A percentile compares a stretch with the other conserved stretches of the same genome.
These are phyloP conservation scores for Hylia prasina DNA, from an alignment of 2,113 vertebrate species.

Conservation along the genomic window DNA sequence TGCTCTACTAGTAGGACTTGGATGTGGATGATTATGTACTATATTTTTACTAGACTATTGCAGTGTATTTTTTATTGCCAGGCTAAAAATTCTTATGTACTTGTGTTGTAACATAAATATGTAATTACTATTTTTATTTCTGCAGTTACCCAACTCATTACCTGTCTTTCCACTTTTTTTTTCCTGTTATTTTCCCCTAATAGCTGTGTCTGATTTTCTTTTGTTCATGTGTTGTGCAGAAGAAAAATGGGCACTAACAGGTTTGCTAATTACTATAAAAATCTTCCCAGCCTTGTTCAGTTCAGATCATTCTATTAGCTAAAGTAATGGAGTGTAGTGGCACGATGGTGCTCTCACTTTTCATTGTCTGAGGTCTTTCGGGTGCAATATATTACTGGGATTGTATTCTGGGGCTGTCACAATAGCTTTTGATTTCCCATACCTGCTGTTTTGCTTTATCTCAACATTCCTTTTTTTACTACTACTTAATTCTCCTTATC, in stretches of 20 bases:
- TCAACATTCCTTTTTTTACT: background rate
- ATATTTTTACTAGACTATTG: background rate
- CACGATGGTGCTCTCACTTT: background rate
- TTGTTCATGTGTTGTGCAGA: background rate
- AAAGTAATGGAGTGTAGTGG: slow-evolving; percentile 28
- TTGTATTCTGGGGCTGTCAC: background rate
- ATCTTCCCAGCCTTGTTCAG: slow-evolving; percentile 6
- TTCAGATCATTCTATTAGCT: slow-evolving; percentile 23
- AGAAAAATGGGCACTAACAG: slow-evolving; percentile 26
- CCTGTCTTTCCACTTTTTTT: background rate
- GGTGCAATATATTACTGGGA: slow-evolving; percentile 1
- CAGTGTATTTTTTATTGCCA: background rate
- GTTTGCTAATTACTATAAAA: slow-evolving; percentile 43
- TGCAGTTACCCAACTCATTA: background rate
- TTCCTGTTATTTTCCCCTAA: background rate
- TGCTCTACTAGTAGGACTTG: background rate
- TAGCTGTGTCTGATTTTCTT: background rate
- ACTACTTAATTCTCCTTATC: background rate
- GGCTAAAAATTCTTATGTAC: background rate
- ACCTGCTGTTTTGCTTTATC: slow-evolving; percentile 7
- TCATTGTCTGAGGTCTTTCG: background rate
- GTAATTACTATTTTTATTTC: background rate
- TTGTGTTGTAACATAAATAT: background rate
- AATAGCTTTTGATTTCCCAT: slow-evolving; percentile 31
- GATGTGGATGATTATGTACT: background rate